phyloP scores from a whole-genome alignment of 2,797 vertebrate genomes.

The Acanthopagrus latus region DNA sequence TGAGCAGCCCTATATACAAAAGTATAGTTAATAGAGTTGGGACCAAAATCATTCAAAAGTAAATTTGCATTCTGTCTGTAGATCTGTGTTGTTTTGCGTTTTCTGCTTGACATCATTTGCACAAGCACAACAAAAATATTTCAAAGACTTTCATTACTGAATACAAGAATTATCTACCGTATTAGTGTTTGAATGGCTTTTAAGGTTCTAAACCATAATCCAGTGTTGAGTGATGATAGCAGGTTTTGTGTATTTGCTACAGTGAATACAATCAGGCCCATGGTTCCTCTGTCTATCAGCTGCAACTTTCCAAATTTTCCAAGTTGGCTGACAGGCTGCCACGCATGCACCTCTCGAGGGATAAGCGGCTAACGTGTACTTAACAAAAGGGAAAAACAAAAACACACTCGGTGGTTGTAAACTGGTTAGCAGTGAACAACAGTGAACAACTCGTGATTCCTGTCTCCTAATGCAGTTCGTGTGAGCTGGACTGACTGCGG shows the following conservation, averaged over 20 bases:
- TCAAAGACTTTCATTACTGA: background rate
- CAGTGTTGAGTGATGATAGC: background rate
- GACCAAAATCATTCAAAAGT: background rate
- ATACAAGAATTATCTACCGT: background rate
- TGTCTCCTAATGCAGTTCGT: background rate
- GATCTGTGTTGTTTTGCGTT: background rate
- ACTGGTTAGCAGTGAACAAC: background rate
- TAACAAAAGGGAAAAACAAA: background rate
- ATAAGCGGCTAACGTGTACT: background rate
- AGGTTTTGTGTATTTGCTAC: background rate
- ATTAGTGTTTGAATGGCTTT: background rate
- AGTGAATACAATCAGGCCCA: background rate
- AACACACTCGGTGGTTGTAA: background rate
- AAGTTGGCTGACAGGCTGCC: slow-evolving; percentile 49
- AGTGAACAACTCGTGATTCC: background rate
- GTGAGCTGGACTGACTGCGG: slow-evolving; percentile 29
- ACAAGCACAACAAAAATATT: background rate
- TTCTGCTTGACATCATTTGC: background rate
- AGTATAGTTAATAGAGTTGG: background rate
- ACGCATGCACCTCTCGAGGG: slow-evolving; percentile 56
- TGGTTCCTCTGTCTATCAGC: background rate
- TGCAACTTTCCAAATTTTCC: slow-evolving; percentile 1
- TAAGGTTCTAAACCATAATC: background rate
- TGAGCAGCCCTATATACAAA: slow-evolving; percentile 4
- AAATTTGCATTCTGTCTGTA: background rate